These are phyloP conservation scores for Syngnathoides biaculeatus DNA, from an alignment of 2,113 vertebrate species.

Conservation along the genomic window DNA sequence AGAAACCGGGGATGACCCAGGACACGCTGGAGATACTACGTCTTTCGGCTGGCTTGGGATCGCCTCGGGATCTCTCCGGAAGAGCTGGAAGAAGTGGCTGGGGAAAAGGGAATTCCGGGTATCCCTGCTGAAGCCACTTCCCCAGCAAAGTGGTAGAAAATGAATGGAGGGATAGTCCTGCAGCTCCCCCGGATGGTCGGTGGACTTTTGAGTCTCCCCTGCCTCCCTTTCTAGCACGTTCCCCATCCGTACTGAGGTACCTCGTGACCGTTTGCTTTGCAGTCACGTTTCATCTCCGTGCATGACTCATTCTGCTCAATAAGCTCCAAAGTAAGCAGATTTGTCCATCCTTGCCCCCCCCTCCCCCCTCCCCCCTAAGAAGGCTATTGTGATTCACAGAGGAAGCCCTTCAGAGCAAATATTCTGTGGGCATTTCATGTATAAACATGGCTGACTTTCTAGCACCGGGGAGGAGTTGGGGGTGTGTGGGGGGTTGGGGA, in stretches of 20 bases:
- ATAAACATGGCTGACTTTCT: constrained; percentile 75
- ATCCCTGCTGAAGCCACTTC: too few species aligned
- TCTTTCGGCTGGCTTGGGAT: too few species aligned
- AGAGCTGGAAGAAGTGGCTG: too few species aligned
- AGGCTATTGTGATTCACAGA: constrained; percentile 78
- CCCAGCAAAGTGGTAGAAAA: too few species aligned
- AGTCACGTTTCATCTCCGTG: constrained; percentile 74
- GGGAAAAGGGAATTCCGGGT: too few species aligned
- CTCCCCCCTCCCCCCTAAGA: constrained; percentile 63
- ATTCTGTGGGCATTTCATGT: constrained; percentile 75
- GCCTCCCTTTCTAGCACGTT: neutral
- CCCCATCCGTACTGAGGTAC: neutral
- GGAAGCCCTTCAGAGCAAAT: constrained; percentile 75
- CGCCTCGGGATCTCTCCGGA: too few species aligned
- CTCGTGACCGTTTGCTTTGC: constrained; percentile 64
- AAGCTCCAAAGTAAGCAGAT: constrained; percentile 83
- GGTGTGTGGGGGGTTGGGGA: constrained; percentile 3
- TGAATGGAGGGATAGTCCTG: too few species aligned
- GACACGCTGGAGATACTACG: too few species aligned
- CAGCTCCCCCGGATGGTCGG: constrained; percentile 60
- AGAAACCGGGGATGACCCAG: too few species aligned
- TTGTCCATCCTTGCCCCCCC: constrained; percentile 66
- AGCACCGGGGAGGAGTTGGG: constrained; percentile 35
- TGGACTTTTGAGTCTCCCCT: constrained; percentile 61
- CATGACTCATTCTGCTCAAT: constrained; percentile 81